Evolutionary conservation across 2,113 vertebrate species (phyloP).

Genomic region (Riparia riparia): DNA sequence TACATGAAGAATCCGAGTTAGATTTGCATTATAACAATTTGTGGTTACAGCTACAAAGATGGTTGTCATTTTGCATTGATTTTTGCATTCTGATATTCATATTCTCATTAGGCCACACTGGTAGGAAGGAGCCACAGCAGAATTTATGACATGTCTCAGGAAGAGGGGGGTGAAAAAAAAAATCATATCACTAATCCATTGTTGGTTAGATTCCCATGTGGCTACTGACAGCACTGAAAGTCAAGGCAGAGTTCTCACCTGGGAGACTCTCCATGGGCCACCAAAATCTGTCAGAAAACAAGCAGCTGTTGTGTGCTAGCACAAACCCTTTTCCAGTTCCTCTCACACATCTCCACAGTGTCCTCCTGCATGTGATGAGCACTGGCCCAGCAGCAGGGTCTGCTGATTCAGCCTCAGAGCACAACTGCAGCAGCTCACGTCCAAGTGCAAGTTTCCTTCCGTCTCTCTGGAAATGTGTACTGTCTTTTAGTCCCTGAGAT

Average conservation of each 20-base stretch:
- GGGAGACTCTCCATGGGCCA: background rate
- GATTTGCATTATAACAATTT: constrained; percentile 71
- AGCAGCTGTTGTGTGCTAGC: background rate
- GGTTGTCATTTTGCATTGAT: constrained; percentile 77
- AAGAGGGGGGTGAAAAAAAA: background rate
- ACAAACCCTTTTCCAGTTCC: background rate
- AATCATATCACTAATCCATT: background rate
- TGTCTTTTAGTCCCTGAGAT: constrained; percentile 30
- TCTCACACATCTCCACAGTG: background rate
- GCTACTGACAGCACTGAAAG: background rate
- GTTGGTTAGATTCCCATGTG: background rate
- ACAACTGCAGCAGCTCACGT: background rate
- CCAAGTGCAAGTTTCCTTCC: constrained; percentile 7
- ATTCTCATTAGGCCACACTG: constrained; percentile 59
- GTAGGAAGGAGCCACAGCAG: constrained; percentile 48
- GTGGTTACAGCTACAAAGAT: constrained; percentile 71
- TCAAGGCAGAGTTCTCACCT: background rate
- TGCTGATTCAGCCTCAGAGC: background rate
- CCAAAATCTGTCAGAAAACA: background rate
- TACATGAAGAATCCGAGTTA: constrained; percentile 70
- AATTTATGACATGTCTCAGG: background rate
- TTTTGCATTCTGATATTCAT: constrained; percentile 70
- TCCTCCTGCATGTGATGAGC: background rate
- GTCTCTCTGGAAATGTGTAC: constrained; percentile 1
- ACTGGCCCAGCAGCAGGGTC: background rate